Evolutionary conservation across 2,797 vertebrate species (phyloP), one percentile per base, ranked within the genome.

Genomic region (Percopsis omiscomaycus): DNA sequence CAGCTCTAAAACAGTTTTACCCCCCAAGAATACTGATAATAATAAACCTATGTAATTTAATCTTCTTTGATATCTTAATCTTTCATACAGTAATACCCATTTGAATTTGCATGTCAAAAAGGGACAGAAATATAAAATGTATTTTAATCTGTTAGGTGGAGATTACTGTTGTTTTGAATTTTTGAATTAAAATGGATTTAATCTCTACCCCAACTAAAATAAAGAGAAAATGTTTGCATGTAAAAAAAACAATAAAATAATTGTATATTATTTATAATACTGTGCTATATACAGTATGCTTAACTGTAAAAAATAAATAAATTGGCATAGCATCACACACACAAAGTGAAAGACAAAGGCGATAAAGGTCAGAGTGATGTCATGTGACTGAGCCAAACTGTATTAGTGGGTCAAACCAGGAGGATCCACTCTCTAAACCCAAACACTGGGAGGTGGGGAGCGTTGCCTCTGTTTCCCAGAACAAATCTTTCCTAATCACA

Each of bases 401-500:
- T 22, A 22, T 22, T 22, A 22, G 22, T 22, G 22, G 22, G 22
- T 22, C 22, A 9, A 5, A 27, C 16, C 50, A 57, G 55, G 5
- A 3, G 2, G 5, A 3, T 6, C n/a, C 4, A 0, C 50, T 3
- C n/a, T 3, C 49, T 53, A 37, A n/a, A 51, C 15, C 44, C 4
- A 51, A 49, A 29, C 55, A 14, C 5, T 8, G 37, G 30, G 30
- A 28, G 37, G 42, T 48, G 44, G 16, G 22, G 42, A 16, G 49
- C 52, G 30, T 22, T 22, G 61, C 55, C 55, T 15, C 45, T n/a
- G 57, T 48, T 73, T 78, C 68, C 61, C 68, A 66, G 55, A 77
- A 67, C 59, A 49, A 2, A 66, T 66, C 73, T 64, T 55, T 72
- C 54, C 49, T 77, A 68, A 66, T 78, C 42, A 5, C 54, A 84